A percentile compares a stretch with the other conserved stretches of the same genome.
These are phyloP conservation scores for Sciurus carolinensis DNA, from an alignment of 2,797 vertebrate genomes.

Conservation along the genomic window DNA sequence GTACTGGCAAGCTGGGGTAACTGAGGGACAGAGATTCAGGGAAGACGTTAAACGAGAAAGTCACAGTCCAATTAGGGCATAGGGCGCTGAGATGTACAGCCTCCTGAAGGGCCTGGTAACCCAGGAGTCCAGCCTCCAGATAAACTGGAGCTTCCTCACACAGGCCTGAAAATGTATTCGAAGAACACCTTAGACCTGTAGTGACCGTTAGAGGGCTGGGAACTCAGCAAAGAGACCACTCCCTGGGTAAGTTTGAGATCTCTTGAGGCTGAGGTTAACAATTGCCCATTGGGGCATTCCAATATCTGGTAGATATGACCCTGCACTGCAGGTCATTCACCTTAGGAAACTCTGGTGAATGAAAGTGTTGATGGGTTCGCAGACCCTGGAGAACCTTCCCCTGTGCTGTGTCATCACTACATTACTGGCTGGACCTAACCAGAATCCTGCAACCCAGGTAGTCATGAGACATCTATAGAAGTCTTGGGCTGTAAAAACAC, in stretches of 20 bases:
- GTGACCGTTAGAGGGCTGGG: neutral
- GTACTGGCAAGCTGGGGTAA: neutral
- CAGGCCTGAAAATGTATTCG: neutral
- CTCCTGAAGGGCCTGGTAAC: neutral
- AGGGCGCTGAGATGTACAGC: neutral
- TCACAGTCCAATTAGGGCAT: too few relatives aligned
- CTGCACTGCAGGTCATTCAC: neutral
- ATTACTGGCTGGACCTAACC: too few relatives aligned
- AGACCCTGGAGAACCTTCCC: neutral
- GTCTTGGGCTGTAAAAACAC: too few relatives aligned
- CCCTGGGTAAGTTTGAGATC: neutral
- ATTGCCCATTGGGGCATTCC: neutral
- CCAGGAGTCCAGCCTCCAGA: neutral
- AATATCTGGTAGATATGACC: neutral
- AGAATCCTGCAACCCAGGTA: neutral
- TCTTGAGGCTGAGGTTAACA: too few relatives aligned
- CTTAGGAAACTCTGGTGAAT: neutral
- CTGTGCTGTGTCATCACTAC: neutral
- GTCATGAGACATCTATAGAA: neutral
- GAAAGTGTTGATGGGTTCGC: neutral
- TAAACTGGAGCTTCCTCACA: too few relatives aligned
- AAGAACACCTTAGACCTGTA: neutral
- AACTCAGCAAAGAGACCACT: neutral
- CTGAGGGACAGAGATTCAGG: neutral
- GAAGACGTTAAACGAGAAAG: neutral